Conservation (phyloP, 2,888 invertebrate species). For the Philonicus albiceps region DNA sequence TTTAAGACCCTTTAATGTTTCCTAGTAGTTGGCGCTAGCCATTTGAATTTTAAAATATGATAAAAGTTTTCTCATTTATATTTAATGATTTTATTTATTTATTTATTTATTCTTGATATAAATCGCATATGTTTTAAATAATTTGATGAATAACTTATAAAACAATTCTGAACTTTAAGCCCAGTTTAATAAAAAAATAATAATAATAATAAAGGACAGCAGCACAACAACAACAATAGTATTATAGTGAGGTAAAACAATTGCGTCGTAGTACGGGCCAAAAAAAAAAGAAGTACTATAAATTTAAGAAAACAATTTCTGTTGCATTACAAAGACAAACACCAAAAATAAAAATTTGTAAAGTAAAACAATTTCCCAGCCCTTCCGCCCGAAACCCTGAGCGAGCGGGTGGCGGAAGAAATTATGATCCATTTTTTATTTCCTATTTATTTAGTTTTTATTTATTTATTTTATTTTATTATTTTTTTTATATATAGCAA, state of each 20-base stretch:
- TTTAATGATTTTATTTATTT: not conserved
- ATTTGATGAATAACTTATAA: not conserved
- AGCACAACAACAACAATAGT: slow-evolving; percentile 32
- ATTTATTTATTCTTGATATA: not conserved
- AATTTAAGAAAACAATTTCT: not conserved
- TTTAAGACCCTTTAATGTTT: not conserved
- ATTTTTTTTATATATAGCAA: no score
- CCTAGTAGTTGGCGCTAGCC: not conserved
- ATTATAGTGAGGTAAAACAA: not conserved
- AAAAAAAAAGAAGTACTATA: not conserved
- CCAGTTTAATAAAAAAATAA: not conserved
- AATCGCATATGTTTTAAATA: not conserved
- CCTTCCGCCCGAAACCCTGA: not conserved
- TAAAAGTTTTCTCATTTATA: not conserved
- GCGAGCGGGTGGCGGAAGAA: not conserved
- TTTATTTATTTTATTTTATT: no score
- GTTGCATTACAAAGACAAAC: not conserved
- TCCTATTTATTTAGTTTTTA: not conserved
- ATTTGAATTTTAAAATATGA: not conserved
- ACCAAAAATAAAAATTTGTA: not conserved
- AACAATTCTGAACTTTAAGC: not conserved
- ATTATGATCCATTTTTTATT: not conserved
- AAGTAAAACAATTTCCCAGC: slow-evolving; percentile 25
- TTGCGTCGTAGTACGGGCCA: not conserved
- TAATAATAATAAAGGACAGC: not conserved